These are phyloP conservation scores for Thumatha senex DNA, from an alignment of 2,888 invertebrate species.

Conservation along the genomic window DNA sequence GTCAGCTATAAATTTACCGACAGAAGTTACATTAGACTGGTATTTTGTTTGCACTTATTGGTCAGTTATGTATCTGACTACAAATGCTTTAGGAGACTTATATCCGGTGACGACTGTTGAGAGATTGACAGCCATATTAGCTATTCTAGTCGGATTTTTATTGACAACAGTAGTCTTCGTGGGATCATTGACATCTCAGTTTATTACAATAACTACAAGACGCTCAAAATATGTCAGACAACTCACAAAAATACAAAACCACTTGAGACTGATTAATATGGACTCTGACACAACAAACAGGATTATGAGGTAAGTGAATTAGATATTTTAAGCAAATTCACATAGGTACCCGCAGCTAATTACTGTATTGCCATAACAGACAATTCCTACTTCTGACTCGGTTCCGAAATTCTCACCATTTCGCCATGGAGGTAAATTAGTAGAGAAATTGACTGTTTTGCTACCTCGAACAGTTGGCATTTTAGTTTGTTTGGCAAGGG, in stretches of 20 bases:
- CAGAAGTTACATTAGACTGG: conserved; percentile 69
- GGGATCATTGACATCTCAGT: conserved; percentile 77
- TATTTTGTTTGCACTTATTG: conserved; percentile 76
- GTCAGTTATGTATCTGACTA: conserved; percentile 75
- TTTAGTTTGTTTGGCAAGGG: no score
- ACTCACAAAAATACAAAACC: conserved; percentile 69
- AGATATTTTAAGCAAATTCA: no score
- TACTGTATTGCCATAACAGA: no score
- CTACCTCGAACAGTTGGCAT: no score
- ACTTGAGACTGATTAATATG: conserved; percentile 71
- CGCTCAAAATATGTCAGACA: conserved; percentile 72
- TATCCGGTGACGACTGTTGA: conserved; percentile 72
- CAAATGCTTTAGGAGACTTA: conserved; percentile 73
- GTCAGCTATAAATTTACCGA: conserved; percentile 61
- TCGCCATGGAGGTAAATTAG: no score
- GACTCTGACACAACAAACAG: conserved; percentile 63
- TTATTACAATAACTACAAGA: conserved; percentile 75
- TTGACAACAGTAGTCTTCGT: conserved; percentile 78
- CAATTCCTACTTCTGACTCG: no score
- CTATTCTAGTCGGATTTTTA: conserved; percentile 70
- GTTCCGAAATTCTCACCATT: no score
- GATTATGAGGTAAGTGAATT: conserved; percentile 60
- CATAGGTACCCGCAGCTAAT: no score
- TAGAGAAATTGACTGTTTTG: no score
- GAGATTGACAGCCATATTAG: conserved; percentile 63